A percentile compares a stretch with the other conserved stretches of the same genome.
phyloP scores from a whole-genome alignment of 1,140 invertebrate species.

The Rhizoglyphus robini region DNA sequence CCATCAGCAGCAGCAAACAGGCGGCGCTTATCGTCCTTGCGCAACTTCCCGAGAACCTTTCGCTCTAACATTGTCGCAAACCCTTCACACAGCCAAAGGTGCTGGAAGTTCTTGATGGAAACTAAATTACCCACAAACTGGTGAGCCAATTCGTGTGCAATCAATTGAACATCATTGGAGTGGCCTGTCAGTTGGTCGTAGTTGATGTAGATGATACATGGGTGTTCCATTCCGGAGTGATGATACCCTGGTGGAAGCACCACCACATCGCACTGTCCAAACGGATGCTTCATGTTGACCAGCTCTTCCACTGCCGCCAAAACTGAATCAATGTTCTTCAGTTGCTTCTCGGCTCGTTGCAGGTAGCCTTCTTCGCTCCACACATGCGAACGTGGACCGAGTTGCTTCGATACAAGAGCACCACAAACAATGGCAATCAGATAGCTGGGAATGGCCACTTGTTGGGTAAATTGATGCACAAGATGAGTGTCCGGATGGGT shows the following conservation, averaged over 20 bases:
- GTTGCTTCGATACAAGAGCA: constrained; percentile 39
- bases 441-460: constrained; percentile 44
- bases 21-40: constrained; percentile 47
- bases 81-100: constrained; percentile 82
- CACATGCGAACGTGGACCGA: constrained; percentile 64
- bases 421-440: constrained; percentile 73
- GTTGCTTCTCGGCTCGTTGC: constrained; percentile 69
- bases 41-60: constrained; percentile 48
- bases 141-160: constrained; percentile 84
- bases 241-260: constrained; percentile 86
- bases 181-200: constrained; percentile 81
- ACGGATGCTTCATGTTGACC: constrained; percentile 59
- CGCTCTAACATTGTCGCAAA: constrained; percentile 55
- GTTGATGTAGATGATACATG: constrained; percentile 85
- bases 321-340: constrained; percentile 70
- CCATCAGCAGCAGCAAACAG: constrained; percentile 67
- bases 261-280: constrained; percentile 77
- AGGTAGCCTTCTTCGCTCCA: constrained; percentile 79
- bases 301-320: constrained; percentile 60
- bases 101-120: constrained; percentile 44
- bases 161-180: constrained; percentile 33
- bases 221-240: constrained; percentile 94
- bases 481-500: background rate
- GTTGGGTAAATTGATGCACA: constrained; percentile 51
- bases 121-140: constrained; percentile 84